Conservation (phyloP, 1,140 invertebrate species). For the Brachystomella parvula region DNA sequence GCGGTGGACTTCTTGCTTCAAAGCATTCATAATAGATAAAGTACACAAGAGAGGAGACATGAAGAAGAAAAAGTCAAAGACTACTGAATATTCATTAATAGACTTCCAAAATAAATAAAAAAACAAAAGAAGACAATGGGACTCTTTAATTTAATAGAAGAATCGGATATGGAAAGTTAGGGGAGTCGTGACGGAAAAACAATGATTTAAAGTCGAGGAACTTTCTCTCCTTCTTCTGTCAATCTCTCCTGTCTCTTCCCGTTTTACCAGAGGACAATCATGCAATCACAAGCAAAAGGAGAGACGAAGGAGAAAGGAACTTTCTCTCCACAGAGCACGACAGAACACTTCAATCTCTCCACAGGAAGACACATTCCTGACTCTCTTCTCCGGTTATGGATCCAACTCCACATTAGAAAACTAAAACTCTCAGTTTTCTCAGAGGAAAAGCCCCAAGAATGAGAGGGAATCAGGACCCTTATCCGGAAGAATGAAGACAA, state of each 20-base stretch:
- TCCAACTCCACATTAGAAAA: too few species aligned
- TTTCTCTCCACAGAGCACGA: too few species aligned
- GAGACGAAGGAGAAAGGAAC: background rate
- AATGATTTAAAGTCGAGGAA: background rate
- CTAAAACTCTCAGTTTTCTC: too few species aligned
- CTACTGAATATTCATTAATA: background rate
- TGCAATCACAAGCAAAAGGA: background rate
- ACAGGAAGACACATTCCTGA: too few species aligned
- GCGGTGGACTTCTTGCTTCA: background rate
- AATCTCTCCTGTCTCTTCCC: too few species aligned
- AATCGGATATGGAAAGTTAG: background rate
- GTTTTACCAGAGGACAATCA: too few species aligned
- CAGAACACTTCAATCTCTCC: too few species aligned
- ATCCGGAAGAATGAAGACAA: slow-evolving; percentile 1
- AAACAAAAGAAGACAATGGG: background rate
- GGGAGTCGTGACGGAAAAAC: background rate
- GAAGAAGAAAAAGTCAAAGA: slow-evolving; percentile 16
- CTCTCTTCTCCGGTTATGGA: too few species aligned
- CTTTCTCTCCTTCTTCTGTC: too few species aligned
- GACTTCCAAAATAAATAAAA: background rate
- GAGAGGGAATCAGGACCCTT: background rate
- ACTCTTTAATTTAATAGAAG: background rate
- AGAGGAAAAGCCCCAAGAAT: background rate
- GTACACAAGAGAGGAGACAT: slow-evolving; percentile 10
- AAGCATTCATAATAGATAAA: slow-evolving; percentile 7